Evolutionary conservation across 2,888 invertebrate species (phyloP).

Genomic region (Resseliella maxima): DNA sequence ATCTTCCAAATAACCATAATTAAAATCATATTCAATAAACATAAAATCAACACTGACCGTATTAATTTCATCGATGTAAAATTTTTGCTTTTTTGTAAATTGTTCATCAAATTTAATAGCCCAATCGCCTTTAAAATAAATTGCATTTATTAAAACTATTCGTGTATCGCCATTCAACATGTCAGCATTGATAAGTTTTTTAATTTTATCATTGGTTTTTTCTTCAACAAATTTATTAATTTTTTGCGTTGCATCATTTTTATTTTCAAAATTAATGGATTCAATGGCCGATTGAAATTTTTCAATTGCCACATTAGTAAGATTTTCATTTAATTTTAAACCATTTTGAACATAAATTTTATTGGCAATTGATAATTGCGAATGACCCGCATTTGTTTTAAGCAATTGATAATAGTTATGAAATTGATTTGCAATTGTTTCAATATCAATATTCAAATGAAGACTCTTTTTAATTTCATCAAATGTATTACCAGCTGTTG

Average conservation of each 20-base stretch:
- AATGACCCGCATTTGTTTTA: slow-evolving; percentile 60
- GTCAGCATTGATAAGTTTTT: slow-evolving; percentile 73
- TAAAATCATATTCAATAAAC: slow-evolving; percentile 68
- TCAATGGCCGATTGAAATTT: slow-evolving; percentile 74
- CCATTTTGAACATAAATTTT: slow-evolving; percentile 74
- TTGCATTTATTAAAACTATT: slow-evolving; percentile 79
- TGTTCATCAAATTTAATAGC: slow-evolving; percentile 70
- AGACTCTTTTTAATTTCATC: background rate
- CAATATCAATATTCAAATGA: background rate
- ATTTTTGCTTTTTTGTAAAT: slow-evolving; percentile 72
- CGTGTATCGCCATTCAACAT: slow-evolving; percentile 70
- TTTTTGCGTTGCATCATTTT: slow-evolving; percentile 67
- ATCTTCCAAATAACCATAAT: slow-evolving; percentile 66
- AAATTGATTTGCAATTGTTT: background rate
- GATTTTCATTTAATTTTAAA: slow-evolving; percentile 69
- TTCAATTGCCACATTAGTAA: slow-evolving; percentile 70
- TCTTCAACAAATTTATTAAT: slow-evolving; percentile 82
- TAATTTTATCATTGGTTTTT: slow-evolving; percentile 81
- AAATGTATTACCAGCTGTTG: slow-evolving; percentile 70
- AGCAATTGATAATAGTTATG: slow-evolving; percentile 57
- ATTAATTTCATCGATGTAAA: slow-evolving; percentile 71
- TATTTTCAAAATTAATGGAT: slow-evolving; percentile 71
- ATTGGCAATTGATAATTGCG: slow-evolving; percentile 73
- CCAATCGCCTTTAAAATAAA: slow-evolving; percentile 85
- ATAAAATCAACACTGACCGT: slow-evolving; percentile 75